Evolutionary conservation across 2,113 vertebrate genomes (phyloP), one percentile per base, ranked within the genome.

Genomic region (Colossoma macropomum): DNA sequence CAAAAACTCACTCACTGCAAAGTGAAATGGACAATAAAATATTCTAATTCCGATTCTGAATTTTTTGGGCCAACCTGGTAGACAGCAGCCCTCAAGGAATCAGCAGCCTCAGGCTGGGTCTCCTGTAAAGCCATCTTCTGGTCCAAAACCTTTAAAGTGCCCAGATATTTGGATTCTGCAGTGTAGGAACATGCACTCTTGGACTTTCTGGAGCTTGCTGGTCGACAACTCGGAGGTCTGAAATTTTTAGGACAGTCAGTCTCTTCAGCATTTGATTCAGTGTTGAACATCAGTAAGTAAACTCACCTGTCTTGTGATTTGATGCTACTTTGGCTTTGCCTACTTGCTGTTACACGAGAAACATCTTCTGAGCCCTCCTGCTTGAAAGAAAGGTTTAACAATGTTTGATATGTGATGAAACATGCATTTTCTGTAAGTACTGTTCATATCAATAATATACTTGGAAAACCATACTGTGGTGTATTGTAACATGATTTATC

Each of bases 11-110:
- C 10, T 10, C 41, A 45, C 4, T 45, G 41, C n/a, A n/a, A n/a
- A n/a, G n/a, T n/a, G 34, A 3, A 7, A 38, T 38, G 4, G 8
- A 10, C 12, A 5, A 34, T 23, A 54, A 69, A 25, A 11, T 54
- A 52, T 63, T 30, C 62, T 25, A 19, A n/a, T 38, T 69, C 25
- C 6, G 70, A 15, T 50, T 3, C n/a, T 52, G 34, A 38, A 45
- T n/a, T n/a, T n/a, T 70, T 73, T 52, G 50, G 30, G 82, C 63
- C 86, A 91, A 98, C 98, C 96, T 99, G 97, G 88, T 97, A 99
- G 90, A 97, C 92, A 41, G 95, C 90, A 82, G 96, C 97, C 89
- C 97, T 91, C 74, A 99, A 85, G 11, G 91, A 90, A 90, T 98
- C 96, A 41, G 95, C 93, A 79, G 83, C 84, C 76, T 92, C 91